Evolutionary conservation across 2,888 invertebrate species (phyloP), one percentile per base, ranked within the genome.

Genomic region (Rambutsinella grinnellia): DNA sequence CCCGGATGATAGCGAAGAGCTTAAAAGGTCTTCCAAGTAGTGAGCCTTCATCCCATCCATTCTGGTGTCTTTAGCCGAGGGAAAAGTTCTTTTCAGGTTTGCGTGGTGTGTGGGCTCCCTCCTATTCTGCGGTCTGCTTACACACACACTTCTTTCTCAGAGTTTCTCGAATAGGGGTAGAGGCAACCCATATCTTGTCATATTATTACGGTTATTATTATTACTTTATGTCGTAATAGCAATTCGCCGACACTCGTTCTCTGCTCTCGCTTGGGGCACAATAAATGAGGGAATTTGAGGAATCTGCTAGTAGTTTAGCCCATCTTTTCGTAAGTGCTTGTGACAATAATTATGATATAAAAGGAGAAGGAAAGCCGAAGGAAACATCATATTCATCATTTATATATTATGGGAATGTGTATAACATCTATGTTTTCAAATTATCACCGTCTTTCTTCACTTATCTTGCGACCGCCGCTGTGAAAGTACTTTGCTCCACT

Each of bases 331-430:
- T 10, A 51, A 28, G n/a, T 60, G 53, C 60, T 69, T 26, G 36
- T 69, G 69, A 69, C 69, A 69, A 61, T 69, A 36, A 69, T 61
- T 69, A 46, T 58, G 54, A 62, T 28, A 61, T 70, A 47, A 47
- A 56, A 47, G 62, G 53, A 17, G 26, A n/a, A n/a, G n/a, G n/a
- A n/a, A n/a, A n/a, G n/a, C n/a, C n/a, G n/a, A n/a, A n/a, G 6
- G 36, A 36, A 36, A 36, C 36, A 36, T 36, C 36, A 36, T 36
- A 36, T 36, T 8, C 36, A 36, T 36, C 36, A 36, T 36, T 36
- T 5, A n/a, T 36, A 36, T 36, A 8, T 36, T 36, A 36, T 36
- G 36, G 36, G 6, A 36, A 36, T n/a, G n/a, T n/a, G n/a, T n/a
- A n/a, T n/a, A n/a, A n/a, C n/a, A n/a, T n/a, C n/a, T n/a, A n/a